Evolutionary conservation across 1,140 invertebrate species (phyloP).

Genomic region (Drosophila serrata): DNA sequence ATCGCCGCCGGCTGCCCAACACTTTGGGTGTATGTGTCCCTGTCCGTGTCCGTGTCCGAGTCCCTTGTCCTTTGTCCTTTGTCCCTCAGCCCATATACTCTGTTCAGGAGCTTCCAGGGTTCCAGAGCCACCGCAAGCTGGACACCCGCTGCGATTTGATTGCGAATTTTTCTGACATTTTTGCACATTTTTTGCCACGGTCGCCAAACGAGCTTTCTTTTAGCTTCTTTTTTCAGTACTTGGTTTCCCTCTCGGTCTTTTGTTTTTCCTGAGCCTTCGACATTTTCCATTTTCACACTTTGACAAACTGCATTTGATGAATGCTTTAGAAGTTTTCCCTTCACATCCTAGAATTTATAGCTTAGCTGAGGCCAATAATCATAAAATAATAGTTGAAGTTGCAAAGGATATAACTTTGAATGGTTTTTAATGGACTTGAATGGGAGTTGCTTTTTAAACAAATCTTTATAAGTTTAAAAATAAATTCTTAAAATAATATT

Average conservation of each 20-base stretch:
- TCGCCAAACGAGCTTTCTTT: conserved; percentile 29
- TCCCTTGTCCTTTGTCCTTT: conserved; percentile 9
- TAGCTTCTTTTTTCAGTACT: conserved; percentile 1
- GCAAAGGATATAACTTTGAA: conserved; percentile 1
- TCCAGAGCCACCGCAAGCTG: conserved; percentile 38
- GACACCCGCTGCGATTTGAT: conserved; percentile 74
- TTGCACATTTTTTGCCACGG: conserved; percentile 62
- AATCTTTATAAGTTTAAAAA: too few species aligned
- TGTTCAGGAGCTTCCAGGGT: background rate
- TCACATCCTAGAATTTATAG: conserved; percentile 40
- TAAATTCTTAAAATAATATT: too few species aligned
- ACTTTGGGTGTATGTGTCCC: conserved; percentile 59
- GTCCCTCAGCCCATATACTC: conserved; percentile 1
- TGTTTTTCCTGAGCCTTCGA: conserved; percentile 60
- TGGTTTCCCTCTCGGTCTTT: conserved; percentile 29
- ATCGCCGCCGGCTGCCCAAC: conserved; percentile 76
- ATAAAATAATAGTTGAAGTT: conserved; percentile 65
- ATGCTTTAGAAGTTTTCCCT: conserved; percentile 55
- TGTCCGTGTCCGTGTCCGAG: background rate
- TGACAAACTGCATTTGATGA: conserved; percentile 78
- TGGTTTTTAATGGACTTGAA: conserved; percentile 9
- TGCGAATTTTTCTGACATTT: conserved; percentile 82
- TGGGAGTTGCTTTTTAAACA: background rate
- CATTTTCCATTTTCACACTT: conserved; percentile 47
- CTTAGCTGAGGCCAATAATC: conserved; percentile 51